phyloP scores from a whole-genome alignment of 2,797 vertebrate genomes.

The Sebastes alutus region DNA sequence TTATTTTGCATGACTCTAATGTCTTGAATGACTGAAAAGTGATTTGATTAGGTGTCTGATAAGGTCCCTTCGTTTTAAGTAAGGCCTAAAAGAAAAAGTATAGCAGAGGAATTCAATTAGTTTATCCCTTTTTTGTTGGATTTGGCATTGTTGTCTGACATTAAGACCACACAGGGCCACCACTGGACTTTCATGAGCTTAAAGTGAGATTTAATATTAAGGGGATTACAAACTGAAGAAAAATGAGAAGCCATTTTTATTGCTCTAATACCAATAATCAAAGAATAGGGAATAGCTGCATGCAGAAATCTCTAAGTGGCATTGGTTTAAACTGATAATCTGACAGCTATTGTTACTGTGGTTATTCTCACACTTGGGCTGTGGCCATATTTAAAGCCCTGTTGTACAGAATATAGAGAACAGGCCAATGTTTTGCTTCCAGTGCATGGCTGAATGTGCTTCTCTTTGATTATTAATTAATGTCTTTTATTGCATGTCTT shows the following conservation, averaged over 20 bases:
- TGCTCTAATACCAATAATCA: slow-evolving; percentile 47
- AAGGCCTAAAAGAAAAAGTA: not conserved
- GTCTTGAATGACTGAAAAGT: not conserved
- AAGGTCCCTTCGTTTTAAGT: not conserved
- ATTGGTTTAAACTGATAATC: slow-evolving; percentile 55
- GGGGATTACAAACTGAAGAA: slow-evolving; percentile 48
- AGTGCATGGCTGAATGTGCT: slow-evolving; percentile 17
- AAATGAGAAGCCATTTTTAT: slow-evolving; percentile 29
- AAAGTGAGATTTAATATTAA: slow-evolving; percentile 47
- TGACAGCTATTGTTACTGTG: slow-evolving; percentile 60
- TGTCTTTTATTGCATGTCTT: slow-evolving; percentile 5
- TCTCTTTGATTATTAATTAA: slow-evolving; percentile 44
- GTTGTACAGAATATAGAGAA: slow-evolving; percentile 16
- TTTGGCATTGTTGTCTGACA: slow-evolving; percentile 28
- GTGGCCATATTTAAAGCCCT: slow-evolving; percentile 33
- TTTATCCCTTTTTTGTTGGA: not conserved
- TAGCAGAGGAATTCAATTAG: slow-evolving; percentile 14
- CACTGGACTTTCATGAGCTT: slow-evolving; percentile 14
- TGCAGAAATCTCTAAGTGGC: slow-evolving; percentile 45
- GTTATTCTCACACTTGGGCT: slow-evolving; percentile 34
- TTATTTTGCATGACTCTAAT: not conserved
- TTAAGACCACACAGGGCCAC: slow-evolving; percentile 19
- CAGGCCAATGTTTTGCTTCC: not conserved
- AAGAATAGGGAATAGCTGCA: slow-evolving; percentile 32
- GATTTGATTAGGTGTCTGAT: not conserved